These are phyloP conservation scores for Helicoverpa assulta DNA, from an alignment of 2,888 invertebrate genomes.

Conservation along the genomic window DNA sequence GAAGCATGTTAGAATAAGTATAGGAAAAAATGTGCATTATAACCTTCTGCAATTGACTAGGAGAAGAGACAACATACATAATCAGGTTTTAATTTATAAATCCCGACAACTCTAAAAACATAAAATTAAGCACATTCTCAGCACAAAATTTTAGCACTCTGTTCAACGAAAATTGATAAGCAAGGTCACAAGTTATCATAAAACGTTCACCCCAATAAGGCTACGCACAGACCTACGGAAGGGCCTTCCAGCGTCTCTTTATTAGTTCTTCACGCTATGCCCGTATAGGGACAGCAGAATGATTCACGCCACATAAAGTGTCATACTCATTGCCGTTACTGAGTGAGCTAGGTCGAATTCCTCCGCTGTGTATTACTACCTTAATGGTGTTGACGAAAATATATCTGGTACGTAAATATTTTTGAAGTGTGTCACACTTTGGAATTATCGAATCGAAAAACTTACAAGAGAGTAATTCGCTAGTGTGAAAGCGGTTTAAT, in stretches of 20 bases:
- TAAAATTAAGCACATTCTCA: background rate
- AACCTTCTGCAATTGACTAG: no score
- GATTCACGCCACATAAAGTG: slow-evolving; percentile 40
- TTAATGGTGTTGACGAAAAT: background rate
- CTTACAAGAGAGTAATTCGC: no score
- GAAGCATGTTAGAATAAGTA: no score
- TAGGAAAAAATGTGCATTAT: no score
- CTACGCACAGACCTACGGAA: slow-evolving; percentile 36
- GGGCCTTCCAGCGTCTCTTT: slow-evolving; percentile 29
- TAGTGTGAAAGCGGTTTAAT: no score
- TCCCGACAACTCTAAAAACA: no score
- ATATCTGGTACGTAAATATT: background rate
- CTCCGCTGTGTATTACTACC: slow-evolving; percentile 9
- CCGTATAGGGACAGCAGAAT: slow-evolving; percentile 18
- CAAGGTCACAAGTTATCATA: slow-evolving; percentile 34
- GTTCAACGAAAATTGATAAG: background rate
- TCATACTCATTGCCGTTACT: slow-evolving; percentile 29
- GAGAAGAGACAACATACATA: no score
- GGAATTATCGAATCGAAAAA: no score
- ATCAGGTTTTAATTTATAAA: no score
- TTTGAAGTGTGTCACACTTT: no score
- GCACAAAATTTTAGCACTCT: background rate
- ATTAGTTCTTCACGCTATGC: slow-evolving; percentile 44
- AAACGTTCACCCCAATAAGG: slow-evolving; percentile 33
- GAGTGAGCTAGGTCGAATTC: slow-evolving; percentile 35